phyloP scores from a whole-genome alignment of 1,140 invertebrate species.

The Euwallacea similis region DNA sequence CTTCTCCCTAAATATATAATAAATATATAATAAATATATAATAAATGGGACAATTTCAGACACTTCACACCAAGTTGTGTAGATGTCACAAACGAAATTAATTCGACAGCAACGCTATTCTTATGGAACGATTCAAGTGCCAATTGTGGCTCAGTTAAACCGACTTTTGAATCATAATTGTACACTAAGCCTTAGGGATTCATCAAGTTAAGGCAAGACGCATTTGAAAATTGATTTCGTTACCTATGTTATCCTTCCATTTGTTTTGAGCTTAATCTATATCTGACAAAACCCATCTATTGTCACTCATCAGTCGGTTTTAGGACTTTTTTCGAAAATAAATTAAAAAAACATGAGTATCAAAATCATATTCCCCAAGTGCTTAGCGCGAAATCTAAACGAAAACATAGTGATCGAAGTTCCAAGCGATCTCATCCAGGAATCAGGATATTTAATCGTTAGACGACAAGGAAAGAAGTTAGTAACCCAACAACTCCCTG shows the following conservation, averaged over 20 bases:
- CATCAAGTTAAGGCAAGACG: not conserved
- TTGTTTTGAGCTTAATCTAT: not conserved
- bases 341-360: slow-evolving; percentile 22
- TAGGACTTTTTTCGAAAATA: not conserved
- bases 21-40: slow-evolving; percentile 3
- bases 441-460: slow-evolving; percentile 12
- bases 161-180: slow-evolving; percentile 19
- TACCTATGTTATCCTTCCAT: slow-evolving; percentile 6
- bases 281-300: not conserved
- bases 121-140: not conserved
- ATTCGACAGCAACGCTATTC: not conserved
- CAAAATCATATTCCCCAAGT: slow-evolving; percentile 24
- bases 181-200: slow-evolving; percentile 7
- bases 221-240: slow-evolving; percentile 15
- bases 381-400: slow-evolving; percentile 4
- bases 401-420: slow-evolving; percentile 18
- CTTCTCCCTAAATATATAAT: not conserved
- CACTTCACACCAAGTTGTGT: not conserved
- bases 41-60: not conserved
- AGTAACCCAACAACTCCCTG: slow-evolving; percentile 23
- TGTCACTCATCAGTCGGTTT: not conserved
- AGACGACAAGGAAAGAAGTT: slow-evolving; percentile 16
- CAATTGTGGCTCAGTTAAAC: slow-evolving; percentile 2
- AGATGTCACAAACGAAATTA: not conserved
- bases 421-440: not conserved